These are phyloP conservation scores for Dugesia japonica DNA, from an alignment of 2,888 invertebrate genomes.

Conservation along the genomic window DNA sequence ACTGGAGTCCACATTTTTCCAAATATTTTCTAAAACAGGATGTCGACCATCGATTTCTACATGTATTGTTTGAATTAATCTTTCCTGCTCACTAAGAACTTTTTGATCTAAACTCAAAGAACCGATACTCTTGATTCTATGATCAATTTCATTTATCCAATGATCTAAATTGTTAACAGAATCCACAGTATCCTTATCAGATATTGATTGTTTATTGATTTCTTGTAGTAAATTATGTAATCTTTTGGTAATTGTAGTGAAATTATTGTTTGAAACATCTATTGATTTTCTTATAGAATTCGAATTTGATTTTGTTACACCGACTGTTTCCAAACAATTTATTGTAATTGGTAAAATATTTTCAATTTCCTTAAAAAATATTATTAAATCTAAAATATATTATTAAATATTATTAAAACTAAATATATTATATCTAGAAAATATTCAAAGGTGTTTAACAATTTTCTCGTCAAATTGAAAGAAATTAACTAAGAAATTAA, in stretches of 20 bases:
- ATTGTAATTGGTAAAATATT: not conserved
- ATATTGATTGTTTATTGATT: not conserved
- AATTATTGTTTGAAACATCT: not conserved
- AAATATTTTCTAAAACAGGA: not conserved
- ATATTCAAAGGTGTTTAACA: too few species aligned
- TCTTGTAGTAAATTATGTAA: not conserved
- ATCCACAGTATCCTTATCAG: not conserved
- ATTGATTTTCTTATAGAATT: not conserved
- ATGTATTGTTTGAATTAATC: slow-evolving; percentile 27
- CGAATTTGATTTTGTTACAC: not conserved
- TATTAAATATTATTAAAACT: too few species aligned
- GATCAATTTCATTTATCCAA: slow-evolving; percentile 26
- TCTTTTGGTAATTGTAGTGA: not conserved
- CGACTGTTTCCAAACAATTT: not conserved
- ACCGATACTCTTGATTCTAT: not conserved
- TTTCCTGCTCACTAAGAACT: slow-evolving; percentile 28
- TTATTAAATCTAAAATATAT: too few species aligned
- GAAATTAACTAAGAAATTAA: too few species aligned
- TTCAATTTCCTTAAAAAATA: not conserved
- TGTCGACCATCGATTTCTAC: slow-evolving; percentile 30
- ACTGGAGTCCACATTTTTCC: not conserved
- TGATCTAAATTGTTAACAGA: not conserved
- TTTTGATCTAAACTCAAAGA: slow-evolving; percentile 25
- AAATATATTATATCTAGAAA: too few species aligned
- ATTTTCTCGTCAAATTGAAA: too few species aligned